phyloP scores from a whole-genome alignment of 2,888 invertebrate genomes.

The Pyrocoelia pectoralis region DNA sequence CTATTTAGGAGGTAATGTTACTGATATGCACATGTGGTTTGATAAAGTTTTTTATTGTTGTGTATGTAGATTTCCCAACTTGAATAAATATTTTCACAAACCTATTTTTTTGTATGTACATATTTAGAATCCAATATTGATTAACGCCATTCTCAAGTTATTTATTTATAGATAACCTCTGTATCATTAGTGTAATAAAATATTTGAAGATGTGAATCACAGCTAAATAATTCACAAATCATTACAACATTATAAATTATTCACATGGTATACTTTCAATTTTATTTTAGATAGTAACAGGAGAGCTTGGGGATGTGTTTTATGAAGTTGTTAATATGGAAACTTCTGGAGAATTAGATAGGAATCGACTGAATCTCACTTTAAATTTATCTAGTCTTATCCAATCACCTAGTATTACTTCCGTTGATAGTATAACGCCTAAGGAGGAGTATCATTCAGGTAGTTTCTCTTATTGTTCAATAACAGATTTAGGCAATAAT shows the following conservation, averaged over 20 bases:
- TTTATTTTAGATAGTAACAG: constrained; percentile 61
- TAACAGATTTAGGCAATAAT: background rate
- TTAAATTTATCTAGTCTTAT: constrained; percentile 76
- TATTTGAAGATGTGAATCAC: background rate
- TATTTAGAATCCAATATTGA: background rate
- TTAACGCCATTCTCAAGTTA: background rate
- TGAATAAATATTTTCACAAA: background rate
- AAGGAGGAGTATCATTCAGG: constrained; percentile 77
- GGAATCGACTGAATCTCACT: constrained; percentile 76
- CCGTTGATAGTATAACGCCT: constrained; percentile 78
- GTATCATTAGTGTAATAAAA: background rate
- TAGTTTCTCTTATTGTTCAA: constrained; percentile 47
- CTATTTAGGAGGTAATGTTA: too few relatives aligned
- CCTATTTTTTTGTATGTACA: background rate
- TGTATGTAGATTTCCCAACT: too few relatives aligned
- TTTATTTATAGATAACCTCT: constrained; percentile 12
- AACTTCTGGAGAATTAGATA: constrained; percentile 80
- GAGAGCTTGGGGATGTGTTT: constrained; percentile 69
- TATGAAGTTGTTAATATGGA: constrained; percentile 82
- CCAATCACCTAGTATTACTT: constrained; percentile 75
- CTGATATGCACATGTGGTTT: too few relatives aligned
- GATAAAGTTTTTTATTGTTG: too few relatives aligned
- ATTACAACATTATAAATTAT: background rate
- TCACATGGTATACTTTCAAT: background rate
- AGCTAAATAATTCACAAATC: background rate